A percentile compares a stretch with the other conserved stretches of the same genome.
Conservation (phyloP, 1,140 invertebrate species). For the Riptortus pedestris region DNA sequence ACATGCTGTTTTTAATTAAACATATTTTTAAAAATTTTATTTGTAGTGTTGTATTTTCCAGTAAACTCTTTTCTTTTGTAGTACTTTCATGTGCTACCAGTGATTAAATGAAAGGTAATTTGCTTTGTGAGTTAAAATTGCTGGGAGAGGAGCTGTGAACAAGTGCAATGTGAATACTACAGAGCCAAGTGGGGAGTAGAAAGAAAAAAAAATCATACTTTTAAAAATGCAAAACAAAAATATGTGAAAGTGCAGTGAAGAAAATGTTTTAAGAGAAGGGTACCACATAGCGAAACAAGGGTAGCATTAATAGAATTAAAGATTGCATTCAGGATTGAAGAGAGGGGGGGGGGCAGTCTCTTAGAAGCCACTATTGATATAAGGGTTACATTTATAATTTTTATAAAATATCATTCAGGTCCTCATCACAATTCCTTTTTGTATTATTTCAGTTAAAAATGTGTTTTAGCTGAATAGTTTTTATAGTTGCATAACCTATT, state of each 20-base stretch:
- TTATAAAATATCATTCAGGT: too few species aligned
- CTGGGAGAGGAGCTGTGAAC: not conserved
- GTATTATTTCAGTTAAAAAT: too few species aligned
- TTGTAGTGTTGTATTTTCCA: not conserved
- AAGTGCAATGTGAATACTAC: conserved; percentile 19
- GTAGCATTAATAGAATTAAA: not conserved
- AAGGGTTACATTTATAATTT: too few species aligned
- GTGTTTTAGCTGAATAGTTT: too few species aligned
- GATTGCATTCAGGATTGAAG: too few species aligned
- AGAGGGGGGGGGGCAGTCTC: too few species aligned
- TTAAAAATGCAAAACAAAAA: not conserved
- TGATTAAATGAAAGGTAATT: not conserved
- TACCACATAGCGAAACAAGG: conserved; percentile 12
- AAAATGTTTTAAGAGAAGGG: not conserved
- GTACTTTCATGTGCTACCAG: not conserved
- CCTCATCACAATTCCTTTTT: too few species aligned
- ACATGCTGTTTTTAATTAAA: not conserved
- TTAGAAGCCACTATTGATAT: too few species aligned
- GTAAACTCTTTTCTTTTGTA: not conserved
- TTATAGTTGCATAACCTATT: too few species aligned
- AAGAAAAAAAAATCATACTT: not conserved
- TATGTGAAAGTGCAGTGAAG: not conserved
- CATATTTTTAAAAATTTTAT: not conserved
- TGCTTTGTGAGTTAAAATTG: not conserved
- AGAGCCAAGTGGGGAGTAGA: not conserved